A percentile compares a stretch with the other conserved stretches of the same genome.
Evolutionary conservation across 92 coral and sea anemone species (phyloP).

Genomic region (Palythoa heliodiscus): DNA sequence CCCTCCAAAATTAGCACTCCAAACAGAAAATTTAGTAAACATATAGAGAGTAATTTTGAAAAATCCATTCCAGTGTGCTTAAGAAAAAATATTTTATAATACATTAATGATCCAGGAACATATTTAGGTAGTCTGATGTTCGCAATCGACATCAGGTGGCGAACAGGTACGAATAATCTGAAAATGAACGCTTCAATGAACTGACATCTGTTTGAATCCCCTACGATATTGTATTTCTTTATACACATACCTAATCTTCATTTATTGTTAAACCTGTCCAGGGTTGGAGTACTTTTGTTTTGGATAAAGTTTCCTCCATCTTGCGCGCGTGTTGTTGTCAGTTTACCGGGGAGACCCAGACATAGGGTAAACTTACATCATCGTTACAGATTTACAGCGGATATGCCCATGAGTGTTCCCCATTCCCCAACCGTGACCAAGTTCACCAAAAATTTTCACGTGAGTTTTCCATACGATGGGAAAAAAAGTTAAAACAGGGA

Average conservation of each 20-base stretch:
- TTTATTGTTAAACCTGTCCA: not conserved
- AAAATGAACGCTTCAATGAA: slow-evolving; percentile 62
- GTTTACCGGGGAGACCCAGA: too few relatives aligned
- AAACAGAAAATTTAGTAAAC: slow-evolving; percentile 38
- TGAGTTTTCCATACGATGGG: slow-evolving; percentile 67
- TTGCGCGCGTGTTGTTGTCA: too few relatives aligned
- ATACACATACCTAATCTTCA: not conserved
- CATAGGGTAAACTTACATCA: slow-evolving; percentile 15
- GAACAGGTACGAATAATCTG: slow-evolving; percentile 67
- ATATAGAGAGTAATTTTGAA: slow-evolving; percentile 42
- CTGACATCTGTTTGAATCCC: not conserved
- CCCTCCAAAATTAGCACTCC: slow-evolving; percentile 45
- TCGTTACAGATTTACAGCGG: slow-evolving; percentile 36
- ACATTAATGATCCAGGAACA: slow-evolving; percentile 59
- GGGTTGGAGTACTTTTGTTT: not conserved
- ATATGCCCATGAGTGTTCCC: slow-evolving; percentile 18
- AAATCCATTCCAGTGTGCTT: slow-evolving; percentile 52
- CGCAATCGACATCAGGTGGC: slow-evolving; percentile 52
- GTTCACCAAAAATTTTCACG: slow-evolving; percentile 7
- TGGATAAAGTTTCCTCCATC: slow-evolving; percentile 3
- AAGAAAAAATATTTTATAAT: slow-evolving; percentile 53
- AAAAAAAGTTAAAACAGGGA: slow-evolving; percentile 88
- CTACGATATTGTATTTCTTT: not conserved
- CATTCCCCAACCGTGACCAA: slow-evolving; percentile 34
- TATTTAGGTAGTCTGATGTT: slow-evolving; percentile 89